Conservation (phyloP, 2,113 vertebrate species). For the Pteronura brasiliensis region DNA sequence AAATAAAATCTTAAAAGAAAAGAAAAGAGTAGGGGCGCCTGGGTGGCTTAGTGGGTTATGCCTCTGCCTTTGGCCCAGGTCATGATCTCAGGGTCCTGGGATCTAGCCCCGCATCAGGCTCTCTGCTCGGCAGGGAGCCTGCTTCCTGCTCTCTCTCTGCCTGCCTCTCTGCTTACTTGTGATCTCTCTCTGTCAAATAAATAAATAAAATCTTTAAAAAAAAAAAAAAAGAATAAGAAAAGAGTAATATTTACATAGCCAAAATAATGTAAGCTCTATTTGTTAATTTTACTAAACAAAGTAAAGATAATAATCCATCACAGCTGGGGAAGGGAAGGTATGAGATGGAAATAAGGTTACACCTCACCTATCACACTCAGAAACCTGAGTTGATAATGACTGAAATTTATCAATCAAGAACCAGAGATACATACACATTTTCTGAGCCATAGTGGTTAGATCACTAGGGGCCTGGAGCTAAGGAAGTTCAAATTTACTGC, state of each 20-base stretch:
- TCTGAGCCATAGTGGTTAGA: not conserved
- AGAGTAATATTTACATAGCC: not conserved
- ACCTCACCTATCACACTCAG: not conserved
- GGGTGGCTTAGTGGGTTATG: too few species aligned
- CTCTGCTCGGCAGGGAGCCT: too few species aligned
- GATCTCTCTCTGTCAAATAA: too few species aligned
- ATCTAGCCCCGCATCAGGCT: too few species aligned
- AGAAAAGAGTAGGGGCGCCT: not conserved
- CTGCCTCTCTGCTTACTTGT: too few species aligned
- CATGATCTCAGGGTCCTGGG: too few species aligned
- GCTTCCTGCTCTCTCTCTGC: too few species aligned
- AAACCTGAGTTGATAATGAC: not conserved
- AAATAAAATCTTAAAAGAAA: not conserved
- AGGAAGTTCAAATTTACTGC: not conserved
- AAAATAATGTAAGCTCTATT: not conserved
- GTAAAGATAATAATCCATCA: not conserved
- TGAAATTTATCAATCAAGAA: not conserved
- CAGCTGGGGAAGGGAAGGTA: not conserved
- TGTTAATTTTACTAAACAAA: not conserved
- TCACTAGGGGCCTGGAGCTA: not conserved
- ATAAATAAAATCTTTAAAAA: too few species aligned
- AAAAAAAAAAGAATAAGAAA: not conserved
- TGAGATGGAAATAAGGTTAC: not conserved
- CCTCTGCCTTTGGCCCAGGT: too few species aligned
- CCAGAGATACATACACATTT: not conserved